These are phyloP conservation scores for Rostratula benghalensis DNA, from an alignment of 2,113 vertebrate species.

Conservation along the genomic window DNA sequence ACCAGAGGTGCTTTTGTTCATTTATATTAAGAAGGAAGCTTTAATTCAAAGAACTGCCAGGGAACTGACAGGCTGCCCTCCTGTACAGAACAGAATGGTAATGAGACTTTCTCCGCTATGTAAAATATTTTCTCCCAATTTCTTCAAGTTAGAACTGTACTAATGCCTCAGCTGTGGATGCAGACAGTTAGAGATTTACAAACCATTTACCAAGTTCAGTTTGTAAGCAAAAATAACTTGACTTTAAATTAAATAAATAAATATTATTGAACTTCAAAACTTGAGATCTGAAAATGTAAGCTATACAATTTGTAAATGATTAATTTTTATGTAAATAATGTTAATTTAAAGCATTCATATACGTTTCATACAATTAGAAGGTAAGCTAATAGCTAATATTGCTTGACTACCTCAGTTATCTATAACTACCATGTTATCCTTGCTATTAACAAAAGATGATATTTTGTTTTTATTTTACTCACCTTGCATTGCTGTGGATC, in stretches of 20 bases:
- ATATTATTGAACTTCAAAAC: background rate
- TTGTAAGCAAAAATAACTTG: background rate
- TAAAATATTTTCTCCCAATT: background rate
- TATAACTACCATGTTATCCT: background rate
- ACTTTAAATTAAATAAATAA: too few species aligned
- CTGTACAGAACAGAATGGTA: background rate
- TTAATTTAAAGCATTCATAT: background rate
- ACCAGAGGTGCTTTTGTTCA: background rate
- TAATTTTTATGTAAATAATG: background rate
- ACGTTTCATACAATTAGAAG: background rate
- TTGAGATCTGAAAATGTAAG: background rate
- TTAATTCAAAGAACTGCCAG: background rate
- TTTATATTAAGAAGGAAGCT: background rate
- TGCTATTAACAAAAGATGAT: background rate
- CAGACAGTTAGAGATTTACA: background rate
- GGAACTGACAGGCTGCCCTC: background rate
- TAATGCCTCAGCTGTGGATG: background rate
- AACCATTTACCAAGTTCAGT: background rate
- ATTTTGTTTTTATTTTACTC: slow-evolving; percentile 18
- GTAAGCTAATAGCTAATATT: background rate
- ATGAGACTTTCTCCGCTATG: background rate
- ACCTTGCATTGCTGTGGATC: background rate
- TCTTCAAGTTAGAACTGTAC: background rate
- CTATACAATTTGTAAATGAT: background rate
- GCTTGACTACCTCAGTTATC: background rate